These are phyloP conservation scores for Hetaerina americana DNA, from an alignment of 1,140 invertebrate genomes.

Conservation along the genomic window DNA sequence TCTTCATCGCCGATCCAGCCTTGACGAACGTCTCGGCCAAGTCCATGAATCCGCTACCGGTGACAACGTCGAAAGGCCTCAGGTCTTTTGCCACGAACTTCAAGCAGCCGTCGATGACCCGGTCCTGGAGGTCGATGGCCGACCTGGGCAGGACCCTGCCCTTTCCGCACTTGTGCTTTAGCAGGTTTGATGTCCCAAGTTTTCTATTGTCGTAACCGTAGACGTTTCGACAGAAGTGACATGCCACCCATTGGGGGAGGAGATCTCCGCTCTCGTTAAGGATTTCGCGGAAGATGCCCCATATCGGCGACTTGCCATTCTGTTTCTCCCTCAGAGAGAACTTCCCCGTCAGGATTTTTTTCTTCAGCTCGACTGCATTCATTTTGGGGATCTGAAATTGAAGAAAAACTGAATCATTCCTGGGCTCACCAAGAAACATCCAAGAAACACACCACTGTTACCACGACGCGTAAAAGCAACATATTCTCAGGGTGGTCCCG, in stretches of 20 bases:
- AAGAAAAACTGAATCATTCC: too few species aligned
- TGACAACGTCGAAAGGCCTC: background rate
- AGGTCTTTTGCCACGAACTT: background rate
- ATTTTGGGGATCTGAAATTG: background rate
- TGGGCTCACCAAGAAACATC: too few species aligned
- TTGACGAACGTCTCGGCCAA: background rate
- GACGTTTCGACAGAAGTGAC: background rate
- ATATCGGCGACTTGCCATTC: background rate
- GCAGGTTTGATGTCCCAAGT: background rate
- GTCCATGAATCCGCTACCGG: background rate
- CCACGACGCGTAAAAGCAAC: too few species aligned
- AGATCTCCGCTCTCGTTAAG: background rate
- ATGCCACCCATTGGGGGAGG: background rate
- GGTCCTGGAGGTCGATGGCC: background rate
- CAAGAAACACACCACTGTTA: too few species aligned
- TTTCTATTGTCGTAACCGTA: background rate
- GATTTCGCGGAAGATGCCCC: background rate
- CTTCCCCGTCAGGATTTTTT: background rate
- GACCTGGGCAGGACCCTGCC: background rate
- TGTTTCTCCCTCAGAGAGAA: background rate
- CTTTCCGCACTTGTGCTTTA: background rate
- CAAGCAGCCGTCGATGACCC: background rate
- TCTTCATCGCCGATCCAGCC: background rate
- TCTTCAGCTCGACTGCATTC: background rate
- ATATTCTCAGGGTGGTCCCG: too few species aligned